These are phyloP conservation scores for Ariolimax columbianus DNA, from an alignment of 2,888 invertebrate genomes.

Conservation along the genomic window DNA sequence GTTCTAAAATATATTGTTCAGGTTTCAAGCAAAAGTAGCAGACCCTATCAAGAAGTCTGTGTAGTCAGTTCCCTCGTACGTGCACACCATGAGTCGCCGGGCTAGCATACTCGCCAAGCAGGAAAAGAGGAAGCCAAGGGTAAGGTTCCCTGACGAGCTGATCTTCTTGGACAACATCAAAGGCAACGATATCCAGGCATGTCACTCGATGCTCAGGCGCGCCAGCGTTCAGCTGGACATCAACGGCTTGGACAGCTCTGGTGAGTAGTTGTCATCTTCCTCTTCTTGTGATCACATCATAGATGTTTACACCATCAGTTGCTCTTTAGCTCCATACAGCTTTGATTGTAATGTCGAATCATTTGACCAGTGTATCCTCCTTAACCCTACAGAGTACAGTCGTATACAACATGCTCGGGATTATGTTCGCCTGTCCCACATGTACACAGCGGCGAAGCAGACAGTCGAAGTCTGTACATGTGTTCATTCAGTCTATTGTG, in stretches of 20 bases:
- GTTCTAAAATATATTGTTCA: not conserved
- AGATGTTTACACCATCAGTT: no score
- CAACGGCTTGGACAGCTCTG: slow-evolving; percentile 73
- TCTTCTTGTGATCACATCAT: no score
- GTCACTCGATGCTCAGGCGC: slow-evolving; percentile 74
- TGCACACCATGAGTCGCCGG: slow-evolving; percentile 72
- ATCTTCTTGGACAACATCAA: slow-evolving; percentile 77
- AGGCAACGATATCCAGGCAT: slow-evolving; percentile 75
- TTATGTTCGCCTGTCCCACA: no score
- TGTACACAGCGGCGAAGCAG: no score
- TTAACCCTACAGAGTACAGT: no score
- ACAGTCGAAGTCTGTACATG: no score
- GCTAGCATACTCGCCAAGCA: slow-evolving; percentile 75
- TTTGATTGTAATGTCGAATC: no score
- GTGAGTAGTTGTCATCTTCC: slow-evolving; percentile 57
- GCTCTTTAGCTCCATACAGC: no score
- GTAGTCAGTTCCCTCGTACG: no score
- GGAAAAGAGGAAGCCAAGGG: slow-evolving; percentile 70
- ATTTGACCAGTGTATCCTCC: no score
- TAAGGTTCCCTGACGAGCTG: slow-evolving; percentile 77
- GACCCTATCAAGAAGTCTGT: not conserved
- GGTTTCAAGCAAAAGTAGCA: not conserved
- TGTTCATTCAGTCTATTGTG: no score
- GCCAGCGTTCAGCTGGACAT: slow-evolving; percentile 77
- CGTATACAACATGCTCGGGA: no score